phyloP scores from a whole-genome alignment of 2,797 vertebrate genomes.

The Acrossocheilus wenchowensis region DNA sequence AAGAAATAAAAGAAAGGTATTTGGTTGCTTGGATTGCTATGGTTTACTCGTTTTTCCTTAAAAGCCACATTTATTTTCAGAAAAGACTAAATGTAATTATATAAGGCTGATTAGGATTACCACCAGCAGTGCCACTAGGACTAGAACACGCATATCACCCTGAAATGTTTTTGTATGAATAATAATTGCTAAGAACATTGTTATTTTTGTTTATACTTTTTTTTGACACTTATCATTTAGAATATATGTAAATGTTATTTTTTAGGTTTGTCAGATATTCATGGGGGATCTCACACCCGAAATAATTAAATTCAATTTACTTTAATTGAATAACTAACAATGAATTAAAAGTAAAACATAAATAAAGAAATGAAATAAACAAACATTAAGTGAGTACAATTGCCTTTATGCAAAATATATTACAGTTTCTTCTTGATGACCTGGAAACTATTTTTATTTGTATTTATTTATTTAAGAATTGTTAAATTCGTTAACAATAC shows the following conservation, averaged over 20 bases:
- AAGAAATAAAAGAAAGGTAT: constrained; percentile 45
- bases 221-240: background rate
- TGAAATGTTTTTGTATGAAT: background rate
- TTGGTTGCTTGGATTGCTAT: background rate
- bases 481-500: background rate
- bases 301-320: background rate
- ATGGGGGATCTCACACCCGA: background rate
- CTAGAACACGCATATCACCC: background rate
- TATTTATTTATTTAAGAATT: background rate
- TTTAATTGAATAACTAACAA: background rate
- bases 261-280: background rate
- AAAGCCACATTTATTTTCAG: background rate
- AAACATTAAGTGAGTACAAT: background rate
- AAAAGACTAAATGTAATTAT: background rate
- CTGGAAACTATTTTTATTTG: background rate
- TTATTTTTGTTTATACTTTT: background rate
- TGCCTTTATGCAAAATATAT: background rate
- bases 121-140: background rate
- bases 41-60: background rate
- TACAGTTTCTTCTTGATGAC: background rate
- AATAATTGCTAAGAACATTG: background rate
- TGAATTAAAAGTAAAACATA: background rate
- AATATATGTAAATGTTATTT: background rate
- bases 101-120: background rate
- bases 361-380: background rate